Percentiles rank a stretch among this genome's conserved stretches.
phyloP scores from a whole-genome alignment of 2,113 vertebrate species.

The Pteruthius melanotis region DNA sequence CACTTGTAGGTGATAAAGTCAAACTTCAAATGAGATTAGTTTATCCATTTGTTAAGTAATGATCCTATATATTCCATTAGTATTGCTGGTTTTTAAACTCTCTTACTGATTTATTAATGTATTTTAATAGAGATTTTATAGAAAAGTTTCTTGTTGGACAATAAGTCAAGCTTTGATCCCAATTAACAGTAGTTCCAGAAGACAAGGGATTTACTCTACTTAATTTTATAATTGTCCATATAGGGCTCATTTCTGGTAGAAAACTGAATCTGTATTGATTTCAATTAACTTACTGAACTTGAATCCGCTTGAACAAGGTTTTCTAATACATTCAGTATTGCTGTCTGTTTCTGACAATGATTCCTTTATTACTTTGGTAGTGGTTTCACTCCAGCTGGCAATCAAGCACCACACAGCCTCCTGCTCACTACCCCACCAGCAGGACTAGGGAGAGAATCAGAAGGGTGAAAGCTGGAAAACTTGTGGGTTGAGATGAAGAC shows the following conservation, averaged over 20 bases:
- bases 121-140: constrained; percentile 32
- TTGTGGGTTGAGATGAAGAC: not conserved
- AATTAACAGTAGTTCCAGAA: not conserved
- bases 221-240: not conserved
- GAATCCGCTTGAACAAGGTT: not conserved
- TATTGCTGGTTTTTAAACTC: constrained; percentile 7
- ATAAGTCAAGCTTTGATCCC: not conserved
- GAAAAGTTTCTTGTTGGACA: not conserved
- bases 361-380: not conserved
- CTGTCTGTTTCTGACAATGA: not conserved
- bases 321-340: not conserved
- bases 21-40: constrained; percentile 32
- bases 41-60: constrained; percentile 38
- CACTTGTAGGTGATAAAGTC: not conserved
- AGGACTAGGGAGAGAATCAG: not conserved
- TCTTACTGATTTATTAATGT: constrained; percentile 36
- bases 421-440: too few species aligned
- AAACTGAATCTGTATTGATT: constrained; percentile 27
- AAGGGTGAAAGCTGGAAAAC: not conserved
- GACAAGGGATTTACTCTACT: not conserved
- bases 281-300: not conserved
- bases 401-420: fast-evolving
- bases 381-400: not conserved
- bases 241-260: not conserved
- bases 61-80: constrained; percentile 21